phyloP scores from a whole-genome alignment of 2,888 invertebrate species.

The Leucoptera coffeella region DNA sequence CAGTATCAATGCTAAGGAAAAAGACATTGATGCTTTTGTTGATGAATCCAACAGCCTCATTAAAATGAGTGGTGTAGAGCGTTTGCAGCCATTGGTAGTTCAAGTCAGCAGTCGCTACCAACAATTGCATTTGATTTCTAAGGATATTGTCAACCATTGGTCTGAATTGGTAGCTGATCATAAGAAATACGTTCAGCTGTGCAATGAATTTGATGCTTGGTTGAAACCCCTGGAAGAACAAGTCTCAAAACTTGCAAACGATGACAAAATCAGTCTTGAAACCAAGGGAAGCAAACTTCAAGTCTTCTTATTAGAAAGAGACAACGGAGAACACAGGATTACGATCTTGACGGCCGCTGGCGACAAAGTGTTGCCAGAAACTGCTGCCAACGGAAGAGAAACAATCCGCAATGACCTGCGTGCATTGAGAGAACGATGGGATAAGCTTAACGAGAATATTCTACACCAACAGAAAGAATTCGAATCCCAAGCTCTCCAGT shows the following conservation, averaged over 20 bases:
- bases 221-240: slow-evolving; percentile 67
- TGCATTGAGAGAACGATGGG: slow-evolving; percentile 79
- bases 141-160: slow-evolving; percentile 82
- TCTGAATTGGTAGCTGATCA: slow-evolving; percentile 80
- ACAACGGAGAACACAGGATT: slow-evolving; percentile 77
- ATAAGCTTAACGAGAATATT: slow-evolving; percentile 77
- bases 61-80: slow-evolving; percentile 77
- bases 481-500: slow-evolving; percentile 76
- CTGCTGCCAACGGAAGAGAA: slow-evolving; percentile 87
- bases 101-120: slow-evolving; percentile 88
- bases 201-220: slow-evolving; percentile 72
- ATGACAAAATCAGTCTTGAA: slow-evolving; percentile 60
- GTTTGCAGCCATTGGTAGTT: slow-evolving; percentile 78
- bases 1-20: slow-evolving; percentile 72
- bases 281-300: slow-evolving; percentile 64
- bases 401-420: slow-evolving; percentile 79
- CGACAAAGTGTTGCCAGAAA: slow-evolving; percentile 88
- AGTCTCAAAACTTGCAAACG: slow-evolving; percentile 54
- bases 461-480: slow-evolving; percentile 78
- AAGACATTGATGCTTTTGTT: slow-evolving; percentile 79
- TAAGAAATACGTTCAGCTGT: slow-evolving; percentile 67
- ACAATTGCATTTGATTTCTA: slow-evolving; percentile 70
- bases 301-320: slow-evolving; percentile 69
- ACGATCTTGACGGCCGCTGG: slow-evolving; percentile 69
- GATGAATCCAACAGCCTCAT: slow-evolving; percentile 85